Conservation (phyloP, 2,888 invertebrate genomes). For the Muscina levida region DNA sequence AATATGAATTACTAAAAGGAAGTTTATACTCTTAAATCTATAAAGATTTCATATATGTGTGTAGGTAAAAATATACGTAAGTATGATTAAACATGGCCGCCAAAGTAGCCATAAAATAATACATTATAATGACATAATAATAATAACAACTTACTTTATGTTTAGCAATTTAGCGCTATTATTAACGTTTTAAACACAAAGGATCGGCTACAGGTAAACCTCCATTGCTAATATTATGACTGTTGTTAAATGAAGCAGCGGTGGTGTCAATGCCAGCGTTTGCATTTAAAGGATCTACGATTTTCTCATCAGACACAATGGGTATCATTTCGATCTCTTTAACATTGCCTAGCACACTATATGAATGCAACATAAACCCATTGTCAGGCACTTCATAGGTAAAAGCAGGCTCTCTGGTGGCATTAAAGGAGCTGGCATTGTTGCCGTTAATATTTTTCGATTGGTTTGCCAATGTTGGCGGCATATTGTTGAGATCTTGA, state of each 20-base stretch:
- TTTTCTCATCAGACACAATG: constrained; percentile 74
- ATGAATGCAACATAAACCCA: constrained; percentile 74
- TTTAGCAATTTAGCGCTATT: constrained; percentile 8
- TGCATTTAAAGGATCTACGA: constrained; percentile 44
- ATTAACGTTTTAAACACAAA: constrained; percentile 44
- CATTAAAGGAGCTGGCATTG: background rate
- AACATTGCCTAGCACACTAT: constrained; percentile 74
- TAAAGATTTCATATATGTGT: too few species aligned
- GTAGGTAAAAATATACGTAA: background rate
- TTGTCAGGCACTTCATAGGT: constrained; percentile 76
- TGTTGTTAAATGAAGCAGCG: background rate
- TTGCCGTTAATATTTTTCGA: too few species aligned
- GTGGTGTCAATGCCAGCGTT: background rate
- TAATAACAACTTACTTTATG: background rate
- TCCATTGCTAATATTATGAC: background rate
- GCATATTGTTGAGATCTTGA: constrained; percentile 22
- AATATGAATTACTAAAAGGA: background rate
- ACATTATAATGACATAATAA: too few species aligned
- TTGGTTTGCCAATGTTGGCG: background rate
- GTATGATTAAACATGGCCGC: background rate
- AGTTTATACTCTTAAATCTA: background rate
- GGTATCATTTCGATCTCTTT: constrained; percentile 78
- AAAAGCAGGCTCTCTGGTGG: background rate
- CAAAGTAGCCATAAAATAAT: too few species aligned
- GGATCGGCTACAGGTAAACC: constrained; percentile 64